Evolutionary conservation across 2,888 invertebrate genomes (phyloP).

Genomic region (Caenorhabditis imperialis): DNA sequence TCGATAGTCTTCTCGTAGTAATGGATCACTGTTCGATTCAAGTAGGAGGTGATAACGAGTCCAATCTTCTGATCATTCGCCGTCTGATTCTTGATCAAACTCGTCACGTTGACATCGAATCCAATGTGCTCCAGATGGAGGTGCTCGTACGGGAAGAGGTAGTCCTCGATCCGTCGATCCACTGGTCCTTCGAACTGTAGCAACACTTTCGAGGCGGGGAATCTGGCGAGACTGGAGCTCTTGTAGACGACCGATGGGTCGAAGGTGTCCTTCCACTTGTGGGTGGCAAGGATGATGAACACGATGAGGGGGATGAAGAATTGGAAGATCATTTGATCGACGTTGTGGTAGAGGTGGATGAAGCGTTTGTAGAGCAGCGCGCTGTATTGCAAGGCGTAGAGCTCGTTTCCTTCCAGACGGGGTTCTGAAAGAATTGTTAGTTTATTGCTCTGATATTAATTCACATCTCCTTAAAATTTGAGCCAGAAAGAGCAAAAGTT

Average conservation of each 20-base stretch:
- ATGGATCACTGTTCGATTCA: conserved; percentile 4
- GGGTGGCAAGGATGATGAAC: background rate
- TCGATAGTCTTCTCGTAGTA: conserved; percentile 3
- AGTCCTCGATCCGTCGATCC: conserved; percentile 8
- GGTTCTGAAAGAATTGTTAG: conserved; percentile 5
- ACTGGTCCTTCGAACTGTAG: conserved; percentile 17
- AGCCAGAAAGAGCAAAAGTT: too few species aligned
- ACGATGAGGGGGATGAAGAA: conserved; percentile 9
- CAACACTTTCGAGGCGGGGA: conserved; percentile 25
- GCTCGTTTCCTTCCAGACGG: background rate
- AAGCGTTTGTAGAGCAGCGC: conserved; percentile 20
- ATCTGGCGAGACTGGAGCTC: conserved; percentile 1
- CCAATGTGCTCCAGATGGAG: conserved; percentile 6
- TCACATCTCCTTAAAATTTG: too few species aligned
- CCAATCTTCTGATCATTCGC: conserved; percentile 14
- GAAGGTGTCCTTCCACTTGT: background rate
- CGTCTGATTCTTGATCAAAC: conserved; percentile 9
- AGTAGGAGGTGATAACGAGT: conserved; percentile 6
- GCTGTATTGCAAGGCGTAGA: conserved; percentile 1
- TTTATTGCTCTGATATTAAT: too few species aligned
- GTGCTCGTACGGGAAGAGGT: conserved; percentile 10
- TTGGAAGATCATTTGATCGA: conserved; percentile 16
- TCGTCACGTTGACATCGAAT: background rate
- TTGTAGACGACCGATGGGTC: background rate
- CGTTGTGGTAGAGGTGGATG: conserved; percentile 20